Percentiles rank a stretch among this genome's conserved stretches.
phyloP scores from a whole-genome alignment of 2,888 invertebrate species.

The Acanthoscelides obtectus region DNA sequence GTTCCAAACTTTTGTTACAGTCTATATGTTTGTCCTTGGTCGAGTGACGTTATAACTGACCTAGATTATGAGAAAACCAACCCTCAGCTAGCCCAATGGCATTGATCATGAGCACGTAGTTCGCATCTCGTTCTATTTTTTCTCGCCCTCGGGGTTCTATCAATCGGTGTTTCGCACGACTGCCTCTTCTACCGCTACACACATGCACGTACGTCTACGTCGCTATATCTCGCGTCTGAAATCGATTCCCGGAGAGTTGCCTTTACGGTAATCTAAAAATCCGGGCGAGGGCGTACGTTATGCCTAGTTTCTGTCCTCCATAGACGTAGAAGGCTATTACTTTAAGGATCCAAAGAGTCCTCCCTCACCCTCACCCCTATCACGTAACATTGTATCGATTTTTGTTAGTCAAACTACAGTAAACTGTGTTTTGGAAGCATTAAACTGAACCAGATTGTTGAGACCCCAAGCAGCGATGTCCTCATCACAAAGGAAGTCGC shows the following conservation, averaged over 20 bases:
- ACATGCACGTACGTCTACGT: not conserved
- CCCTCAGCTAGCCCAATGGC: not conserved
- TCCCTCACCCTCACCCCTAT: too few species aligned
- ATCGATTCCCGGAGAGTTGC: not conserved
- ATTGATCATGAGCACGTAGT: not conserved
- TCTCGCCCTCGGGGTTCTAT: not conserved
- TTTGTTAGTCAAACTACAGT: too few species aligned
- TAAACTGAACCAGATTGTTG: too few species aligned
- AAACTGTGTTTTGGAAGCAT: too few species aligned
- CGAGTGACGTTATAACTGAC: not conserved
- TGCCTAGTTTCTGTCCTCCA: not conserved
- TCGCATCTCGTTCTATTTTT: not conserved
- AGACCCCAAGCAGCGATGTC: too few species aligned
- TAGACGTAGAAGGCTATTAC: not conserved
- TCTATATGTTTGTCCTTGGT: too few species aligned
- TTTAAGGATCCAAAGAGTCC: too few species aligned
- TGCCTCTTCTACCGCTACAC: not conserved
- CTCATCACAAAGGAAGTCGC: too few species aligned
- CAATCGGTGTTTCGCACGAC: not conserved
- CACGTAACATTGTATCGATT: too few species aligned
- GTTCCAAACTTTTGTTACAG: too few species aligned
- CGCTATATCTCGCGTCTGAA: not conserved
- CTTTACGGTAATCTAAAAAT: not conserved
- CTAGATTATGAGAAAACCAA: not conserved
- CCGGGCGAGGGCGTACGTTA: not conserved